Base-by-base conservation (phyloP, 2,797 vertebrate species). In the Glossophaga mutica region DNA sequence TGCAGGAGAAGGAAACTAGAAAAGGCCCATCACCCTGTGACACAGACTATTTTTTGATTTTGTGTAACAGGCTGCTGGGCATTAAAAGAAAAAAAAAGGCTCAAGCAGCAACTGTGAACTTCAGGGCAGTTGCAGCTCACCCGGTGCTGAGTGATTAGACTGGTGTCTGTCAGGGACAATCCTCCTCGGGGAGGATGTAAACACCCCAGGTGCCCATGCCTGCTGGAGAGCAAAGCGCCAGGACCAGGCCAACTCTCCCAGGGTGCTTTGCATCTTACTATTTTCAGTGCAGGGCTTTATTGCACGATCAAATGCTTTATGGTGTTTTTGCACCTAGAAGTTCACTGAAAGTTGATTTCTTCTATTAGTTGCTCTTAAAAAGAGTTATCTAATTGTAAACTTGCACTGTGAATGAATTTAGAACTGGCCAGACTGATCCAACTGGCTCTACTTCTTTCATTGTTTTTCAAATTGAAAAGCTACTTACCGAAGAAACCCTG, bases 351-450 rank as follows among this genome's bases (percentile, higher is more conserved):
- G 90, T 86, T 97, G 82, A 59, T 96, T 96, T 94, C 29, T 87
- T 94, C 74, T 34, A 11, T 89, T 81, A 32, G 34, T 89, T 94
- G 67, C 32, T 93, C 96, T 96, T 95, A 87, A 91, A 97, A 96
- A 71, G 76, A 57, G 0, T 34, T 68, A 39, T 90, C 74, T 94
- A 84, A 87, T 39, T 94, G 83, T 34, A 90, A 98, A 92, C 21
- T 39, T 26, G 19, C 55, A 48, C 22, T 68, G 39, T 74, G 21
- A 81, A 26, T 84, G 74, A 81, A 65, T 90, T 94, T 88, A 88
- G 96, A 97, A 96, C 26, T 71, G 78, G 52, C n/a, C 24, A 22
- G 65, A 21, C 52, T 29, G 44, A 65, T 65, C 21, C 4, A 18
- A 62, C n/a, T 18, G 94, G 52, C 59, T 96, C 87, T 52, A 32